Evolutionary conservation across 2,797 vertebrate genomes (phyloP), one percentile per base, ranked within the genome.

Genomic region (Synaphobranchus kaupii): DNA sequence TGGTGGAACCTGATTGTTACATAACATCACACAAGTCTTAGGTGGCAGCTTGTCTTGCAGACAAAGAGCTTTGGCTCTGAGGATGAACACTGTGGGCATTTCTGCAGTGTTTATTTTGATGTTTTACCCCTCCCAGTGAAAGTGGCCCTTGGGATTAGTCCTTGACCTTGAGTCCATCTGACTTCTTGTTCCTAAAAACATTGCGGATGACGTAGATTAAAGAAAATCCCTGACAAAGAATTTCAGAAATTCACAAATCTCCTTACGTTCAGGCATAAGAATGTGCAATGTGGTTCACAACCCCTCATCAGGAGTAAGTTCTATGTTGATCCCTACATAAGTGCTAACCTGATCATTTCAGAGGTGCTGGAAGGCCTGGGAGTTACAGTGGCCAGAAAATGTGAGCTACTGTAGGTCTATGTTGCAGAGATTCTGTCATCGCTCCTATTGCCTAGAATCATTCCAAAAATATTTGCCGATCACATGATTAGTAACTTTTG

Each of bases 181-280:
- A 83, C 31, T 54, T 83, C 56, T 83, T 83, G 52, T 48, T 83
- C 52, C 50, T 54, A 48, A 50, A 83, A 50, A 56, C 82, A 83
- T 22, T 81, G 17, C n/a, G 22, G 44, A 22, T 50, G 78, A 50
- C 47, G 47, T 50, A 50, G 78, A 81, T 81, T 81, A 48, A 81
- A 50, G 58, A 63, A 85, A 85, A 85, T 68, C 90, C 91, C 83
- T 93, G 93, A 91, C 89, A 93, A 94, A 92, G 76, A 88, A 86
- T 87, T 80, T 81, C 86, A 91, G 87, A 88, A 91, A 88, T 93
- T 91, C 87, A 90, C 88, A 91, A 92, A 92, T 91, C 73, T 86
- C 88, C 58, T 78, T 92, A 87, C 81, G 90, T 89, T 44, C n/a
- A 50, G 80, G 60, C n/a, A 47, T 92, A 90, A 91, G 87, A 89